These are phyloP conservation scores for Trachelus troglodyta DNA, from an alignment of 2,888 invertebrate species.

Conservation along the genomic window DNA sequence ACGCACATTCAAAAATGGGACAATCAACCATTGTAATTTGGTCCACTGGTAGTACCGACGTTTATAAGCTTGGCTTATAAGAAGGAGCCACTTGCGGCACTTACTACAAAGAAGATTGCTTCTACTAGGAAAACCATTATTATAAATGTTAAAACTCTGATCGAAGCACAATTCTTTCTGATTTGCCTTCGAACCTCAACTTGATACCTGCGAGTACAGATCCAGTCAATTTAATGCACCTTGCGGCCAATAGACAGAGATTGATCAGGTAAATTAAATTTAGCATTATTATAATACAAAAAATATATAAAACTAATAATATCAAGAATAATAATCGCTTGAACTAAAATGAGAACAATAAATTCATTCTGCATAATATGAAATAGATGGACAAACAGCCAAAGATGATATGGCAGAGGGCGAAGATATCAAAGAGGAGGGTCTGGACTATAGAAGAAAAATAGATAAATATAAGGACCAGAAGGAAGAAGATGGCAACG, in stretches of 20 bases:
- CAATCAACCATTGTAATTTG: constrained; percentile 87
- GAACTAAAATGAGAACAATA: too few relatives aligned
- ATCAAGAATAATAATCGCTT: too few relatives aligned
- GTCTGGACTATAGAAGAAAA: too few relatives aligned
- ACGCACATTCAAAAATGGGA: constrained; percentile 90
- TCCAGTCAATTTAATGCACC: constrained; percentile 73
- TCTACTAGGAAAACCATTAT: constrained; percentile 72
- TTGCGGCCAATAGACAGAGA: constrained; percentile 73
- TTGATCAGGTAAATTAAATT: constrained; percentile 65
- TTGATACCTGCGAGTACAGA: constrained; percentile 65
- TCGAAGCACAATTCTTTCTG: constrained; percentile 22
- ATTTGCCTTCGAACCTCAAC: constrained; percentile 80
- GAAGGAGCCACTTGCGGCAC: constrained; percentile 77
- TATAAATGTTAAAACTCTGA: constrained; percentile 36
- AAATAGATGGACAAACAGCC: too few relatives aligned
- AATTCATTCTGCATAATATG: too few relatives aligned
- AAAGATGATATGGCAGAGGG: too few relatives aligned
- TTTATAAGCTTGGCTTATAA: constrained; percentile 76
- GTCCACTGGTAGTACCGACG: constrained; percentile 84
- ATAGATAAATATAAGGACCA: too few relatives aligned
- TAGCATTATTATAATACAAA: neutral
- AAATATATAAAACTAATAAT: too few relatives aligned
- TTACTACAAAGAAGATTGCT: constrained; percentile 87
- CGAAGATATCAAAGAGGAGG: too few relatives aligned
- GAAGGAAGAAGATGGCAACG: too few relatives aligned